Conservation (phyloP, 1,140 invertebrate species). For the Drosophila hydei region DNA sequence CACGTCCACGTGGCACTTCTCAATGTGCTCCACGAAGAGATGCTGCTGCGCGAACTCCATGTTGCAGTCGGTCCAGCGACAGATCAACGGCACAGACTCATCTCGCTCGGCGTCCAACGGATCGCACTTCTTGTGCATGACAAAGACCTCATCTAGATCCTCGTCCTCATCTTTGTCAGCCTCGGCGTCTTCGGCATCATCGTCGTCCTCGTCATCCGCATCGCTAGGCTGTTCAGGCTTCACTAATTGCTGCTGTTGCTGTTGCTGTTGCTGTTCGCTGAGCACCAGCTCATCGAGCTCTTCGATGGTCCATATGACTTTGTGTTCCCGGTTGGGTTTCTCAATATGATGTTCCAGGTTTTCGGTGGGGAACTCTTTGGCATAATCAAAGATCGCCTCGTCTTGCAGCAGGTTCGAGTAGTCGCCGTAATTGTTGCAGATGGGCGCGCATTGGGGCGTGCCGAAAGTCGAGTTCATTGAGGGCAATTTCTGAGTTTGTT, state of each 20-base stretch:
- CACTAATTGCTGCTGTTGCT: conserved; percentile 29
- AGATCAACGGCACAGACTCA: conserved; percentile 84
- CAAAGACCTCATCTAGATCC: conserved; percentile 51
- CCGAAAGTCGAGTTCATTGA: conserved; percentile 82
- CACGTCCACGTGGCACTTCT: conserved; percentile 94
- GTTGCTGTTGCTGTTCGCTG: conserved; percentile 25
- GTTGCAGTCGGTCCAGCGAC: conserved; percentile 94
- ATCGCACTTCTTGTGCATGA: conserved; percentile 25
- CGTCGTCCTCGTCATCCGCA: conserved; percentile 6
- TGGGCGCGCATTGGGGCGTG: conserved; percentile 71
- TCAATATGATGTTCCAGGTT: conserved; percentile 73
- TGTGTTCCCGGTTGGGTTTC: conserved; percentile 79
- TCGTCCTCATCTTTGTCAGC: conserved; percentile 48
- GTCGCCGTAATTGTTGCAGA: conserved; percentile 61
- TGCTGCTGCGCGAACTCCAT: conserved; percentile 91
- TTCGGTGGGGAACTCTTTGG: conserved; percentile 54
- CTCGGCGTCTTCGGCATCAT: conserved; percentile 42
- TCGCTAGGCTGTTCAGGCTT: background rate
- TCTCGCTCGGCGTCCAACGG: conserved; percentile 37
- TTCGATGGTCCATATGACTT: conserved; percentile 79
- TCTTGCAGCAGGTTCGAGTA: conserved; percentile 55
- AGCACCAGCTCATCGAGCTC: conserved; percentile 75
- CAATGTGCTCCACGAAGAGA: conserved; percentile 94
- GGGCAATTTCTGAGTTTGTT: conserved; percentile 60
- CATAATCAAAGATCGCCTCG: conserved; percentile 9